Evolutionary conservation across 2,797 vertebrate genomes (phyloP).

Genomic region (Somateria mollissima): DNA sequence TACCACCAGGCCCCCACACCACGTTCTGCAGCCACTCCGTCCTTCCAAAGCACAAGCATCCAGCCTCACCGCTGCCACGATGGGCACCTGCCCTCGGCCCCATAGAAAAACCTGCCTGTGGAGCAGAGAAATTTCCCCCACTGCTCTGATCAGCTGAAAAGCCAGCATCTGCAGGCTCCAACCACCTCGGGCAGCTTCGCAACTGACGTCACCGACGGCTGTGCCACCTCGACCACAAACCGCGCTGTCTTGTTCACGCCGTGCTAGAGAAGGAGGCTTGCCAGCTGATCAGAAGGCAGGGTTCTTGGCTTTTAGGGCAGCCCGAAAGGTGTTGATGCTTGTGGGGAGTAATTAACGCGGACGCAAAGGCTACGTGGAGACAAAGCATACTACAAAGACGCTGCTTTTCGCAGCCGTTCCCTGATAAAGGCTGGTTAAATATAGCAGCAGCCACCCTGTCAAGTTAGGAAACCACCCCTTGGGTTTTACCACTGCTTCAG

Average conservation of each 20-base stretch:
- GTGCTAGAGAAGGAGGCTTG: not conserved
- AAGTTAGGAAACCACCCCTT: not conserved
- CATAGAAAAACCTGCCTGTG: accelerated
- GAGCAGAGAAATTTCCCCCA: not conserved
- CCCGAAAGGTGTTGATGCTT: not conserved
- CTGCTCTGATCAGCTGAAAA: not conserved
- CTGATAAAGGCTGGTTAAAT: not conserved
- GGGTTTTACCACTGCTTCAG: not conserved
- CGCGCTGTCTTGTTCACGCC: accelerated
- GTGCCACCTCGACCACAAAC: not conserved
- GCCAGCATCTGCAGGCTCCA: not conserved
- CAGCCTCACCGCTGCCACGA: accelerated
- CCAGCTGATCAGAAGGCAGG: accelerated
- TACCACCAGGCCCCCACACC: accelerated
- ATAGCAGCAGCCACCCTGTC: not conserved
- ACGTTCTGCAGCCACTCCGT: accelerated
- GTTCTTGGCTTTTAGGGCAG: accelerated
- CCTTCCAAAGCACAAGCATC: not conserved
- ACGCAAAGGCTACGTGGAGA: accelerated
- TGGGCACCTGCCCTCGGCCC: accelerated
- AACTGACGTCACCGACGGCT: accelerated
- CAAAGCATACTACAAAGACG: not conserved
- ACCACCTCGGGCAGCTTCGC: not conserved
- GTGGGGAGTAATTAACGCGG: not conserved
- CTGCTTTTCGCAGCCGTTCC: not conserved